phyloP scores from a whole-genome alignment of 2,888 invertebrate genomes.

The Acronicta alni region DNA sequence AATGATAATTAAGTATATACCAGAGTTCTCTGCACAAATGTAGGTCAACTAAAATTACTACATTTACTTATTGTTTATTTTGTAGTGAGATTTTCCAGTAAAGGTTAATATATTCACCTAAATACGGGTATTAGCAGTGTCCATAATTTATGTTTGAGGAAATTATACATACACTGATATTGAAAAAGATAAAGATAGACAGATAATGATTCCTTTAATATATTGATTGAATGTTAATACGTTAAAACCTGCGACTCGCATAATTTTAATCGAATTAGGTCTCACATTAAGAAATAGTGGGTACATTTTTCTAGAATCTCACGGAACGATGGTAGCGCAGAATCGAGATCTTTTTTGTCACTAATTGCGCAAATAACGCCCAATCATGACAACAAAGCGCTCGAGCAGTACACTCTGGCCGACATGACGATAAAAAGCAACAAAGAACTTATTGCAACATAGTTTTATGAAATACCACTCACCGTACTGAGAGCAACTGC shows the following conservation, averaged over 20 bases:
- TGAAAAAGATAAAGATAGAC: conserved; percentile 8
- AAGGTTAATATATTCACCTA: conserved; percentile 24
- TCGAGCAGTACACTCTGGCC: conserved; percentile 47
- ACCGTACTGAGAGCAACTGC: conserved; percentile 75
- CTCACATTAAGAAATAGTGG: conserved; percentile 18
- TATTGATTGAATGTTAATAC: conserved; percentile 13
- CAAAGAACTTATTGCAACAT: conserved; percentile 67
- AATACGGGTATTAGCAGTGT: background rate
- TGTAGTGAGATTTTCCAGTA: conserved; percentile 16
- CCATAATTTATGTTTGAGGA: background rate
- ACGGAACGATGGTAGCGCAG: conserved; percentile 48
- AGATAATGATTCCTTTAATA: conserved; percentile 17
- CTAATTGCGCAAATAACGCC: conserved; percentile 64
- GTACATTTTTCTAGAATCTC: conserved; percentile 54
- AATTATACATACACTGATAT: conserved; percentile 5
- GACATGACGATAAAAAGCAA: conserved; percentile 67
- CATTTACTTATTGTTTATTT: background rate
- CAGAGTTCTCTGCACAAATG: background rate
- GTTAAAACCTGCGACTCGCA: conserved; percentile 2
- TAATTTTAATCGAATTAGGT: conserved; percentile 1
- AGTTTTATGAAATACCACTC: conserved; percentile 64
- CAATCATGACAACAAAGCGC: conserved; percentile 62
- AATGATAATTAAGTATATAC: no score
- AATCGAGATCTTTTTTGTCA: conserved; percentile 52
- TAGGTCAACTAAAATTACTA: conserved; percentile 15